Evolutionary conservation across 2,113 vertebrate species (phyloP), one percentile per base, ranked within the genome.

Genomic region (Otocyon megalotis): DNA sequence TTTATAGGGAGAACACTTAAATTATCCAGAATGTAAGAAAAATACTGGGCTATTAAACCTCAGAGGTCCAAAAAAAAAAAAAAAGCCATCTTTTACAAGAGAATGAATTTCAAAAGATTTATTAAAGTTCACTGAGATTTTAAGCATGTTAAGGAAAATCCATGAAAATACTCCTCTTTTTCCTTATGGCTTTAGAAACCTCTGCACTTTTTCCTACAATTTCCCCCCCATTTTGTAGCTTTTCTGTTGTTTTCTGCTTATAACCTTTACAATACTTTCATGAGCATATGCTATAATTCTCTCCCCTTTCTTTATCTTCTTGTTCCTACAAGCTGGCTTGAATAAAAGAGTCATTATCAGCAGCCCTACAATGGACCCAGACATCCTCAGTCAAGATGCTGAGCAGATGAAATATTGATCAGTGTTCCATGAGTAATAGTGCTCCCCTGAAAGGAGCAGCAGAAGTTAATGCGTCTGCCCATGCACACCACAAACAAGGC

Each of bases 361-460:
- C 97, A 97, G 98, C 98, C 98, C 99, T 99, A 99, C 99, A 99
- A 99, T 99, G 99, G 99, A 98, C 98, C 98, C 99, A 99, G 99
- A 99, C 99, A 98, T 99, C 99, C 99, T 99, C 99, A 99, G 99
- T 99, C 99, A 99, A 99, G 99, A 99, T 98, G 99, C 99, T 99
- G 99, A 99, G 99, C 99, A 99, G 99, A 99, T 99, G 99, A 99
- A 99, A 99, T 99, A 99, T 99, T 99, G 99, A 99, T 99, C 99
- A 99, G 99, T 99, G 99, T 98, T 98, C 98, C 97, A 98, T 99
- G 99, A 99, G 99, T 99, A 99, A 99, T 99, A 98, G 98, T 84
- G 97, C 99, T 98, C 99, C 99, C 99, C 99, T 99, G 99, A 99
- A 99, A 99, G 98, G 99, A 99, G 98, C 98, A 95, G 98, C 96